These are phyloP conservation scores for Amphipyra tragopoginis DNA, from an alignment of 2,888 invertebrate genomes.

Conservation along the genomic window DNA sequence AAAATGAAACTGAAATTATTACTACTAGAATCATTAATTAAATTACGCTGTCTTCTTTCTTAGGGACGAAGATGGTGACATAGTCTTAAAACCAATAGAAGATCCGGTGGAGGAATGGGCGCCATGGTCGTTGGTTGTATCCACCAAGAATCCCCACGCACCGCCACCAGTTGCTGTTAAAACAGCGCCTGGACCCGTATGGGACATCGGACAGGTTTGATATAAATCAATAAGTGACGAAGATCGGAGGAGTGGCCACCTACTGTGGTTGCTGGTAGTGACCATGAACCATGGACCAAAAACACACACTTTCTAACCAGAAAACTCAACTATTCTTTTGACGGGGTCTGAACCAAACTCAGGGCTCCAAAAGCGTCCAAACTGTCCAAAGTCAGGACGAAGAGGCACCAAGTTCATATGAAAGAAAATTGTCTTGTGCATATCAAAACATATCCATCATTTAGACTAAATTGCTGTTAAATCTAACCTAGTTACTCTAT, in stretches of 20 bases:
- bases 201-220: constrained; percentile 83
- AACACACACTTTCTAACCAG: no score
- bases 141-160: constrained; percentile 79
- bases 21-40: no score
- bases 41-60: neutral
- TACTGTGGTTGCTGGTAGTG: neutral
- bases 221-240: neutral
- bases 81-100: constrained; percentile 63
- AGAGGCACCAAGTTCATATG: neutral
- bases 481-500: neutral
- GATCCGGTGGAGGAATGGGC: constrained; percentile 81
- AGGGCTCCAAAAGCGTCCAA: neutral
- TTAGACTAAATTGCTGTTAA: neutral
- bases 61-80: constrained; percentile 69
- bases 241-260: neutral
- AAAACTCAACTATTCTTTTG: no score
- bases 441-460: no score
- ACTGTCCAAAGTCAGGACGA: neutral
- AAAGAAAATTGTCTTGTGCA: neutral
- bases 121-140: constrained; percentile 79
- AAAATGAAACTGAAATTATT: no score
- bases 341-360: no score
- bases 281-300: no score
- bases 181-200: constrained; percentile 79
- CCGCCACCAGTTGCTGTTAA: constrained; percentile 81